Evolutionary conservation across 2,888 invertebrate species (phyloP), one percentile per base, ranked within the genome.

Genomic region (Cinara cedri): DNA sequence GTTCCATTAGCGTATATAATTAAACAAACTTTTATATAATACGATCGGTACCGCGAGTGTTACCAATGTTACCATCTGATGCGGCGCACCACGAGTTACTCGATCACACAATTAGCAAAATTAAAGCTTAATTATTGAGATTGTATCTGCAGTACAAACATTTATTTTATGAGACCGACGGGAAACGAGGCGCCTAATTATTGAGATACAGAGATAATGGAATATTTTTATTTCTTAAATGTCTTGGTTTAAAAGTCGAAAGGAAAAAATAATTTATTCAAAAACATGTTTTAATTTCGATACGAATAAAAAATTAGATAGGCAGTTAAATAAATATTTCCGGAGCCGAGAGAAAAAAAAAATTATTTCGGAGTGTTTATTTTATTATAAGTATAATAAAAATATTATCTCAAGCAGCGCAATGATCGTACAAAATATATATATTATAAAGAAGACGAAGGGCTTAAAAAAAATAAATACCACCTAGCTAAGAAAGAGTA

Each of bases 101-200:
- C 54, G 63, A 44, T 54, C n/a, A 42, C 44, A n/a, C 24, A 65
- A 60, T 72, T 72, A 72, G 42, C 24, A 16, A 71, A 62, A 74
- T 74, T 63, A 21, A 11, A 63, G 21, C 51, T 74, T 63, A 74
- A 74, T 60, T 63, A 60, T 46, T 60, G 42, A 63, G 74, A 74
- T 63, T n/a, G 21, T 63, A 63, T 74, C 74, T 63, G 51, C 74
- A 34, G 51, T n/a, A 42, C 42, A 63, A 74, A 74, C 51, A 63
- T 74, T 62, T 42, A 74, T 19, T 34, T 4, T 34, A 34, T 6
- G 3, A n/a, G n/a, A 34, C 3, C 34, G 14, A 21, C 21, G 34
- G 44, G 19, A 16, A 19, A 19, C 60, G 26, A 9, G 21, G 51
- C 10, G 21, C 34, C 34, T 74, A 74, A 74, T 74, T 34, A 34